Percentiles rank a stretch among this genome's conserved stretches.
Evolutionary conservation across 2,888 invertebrate species (phyloP).

Genomic region (Phoronis australis): DNA sequence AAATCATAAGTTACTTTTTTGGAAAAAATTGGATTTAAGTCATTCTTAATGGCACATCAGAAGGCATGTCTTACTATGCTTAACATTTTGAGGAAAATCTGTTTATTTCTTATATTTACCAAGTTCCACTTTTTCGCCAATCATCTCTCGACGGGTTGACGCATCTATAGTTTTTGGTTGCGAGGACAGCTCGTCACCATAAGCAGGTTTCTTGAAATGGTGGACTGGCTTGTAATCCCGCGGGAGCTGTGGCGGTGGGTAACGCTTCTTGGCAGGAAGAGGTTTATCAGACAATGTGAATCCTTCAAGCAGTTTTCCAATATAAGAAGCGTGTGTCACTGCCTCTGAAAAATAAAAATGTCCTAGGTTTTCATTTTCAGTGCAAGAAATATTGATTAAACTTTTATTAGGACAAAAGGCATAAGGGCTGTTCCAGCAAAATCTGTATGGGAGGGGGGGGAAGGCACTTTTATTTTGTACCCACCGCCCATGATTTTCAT

Average conservation of each 20-base stretch:
- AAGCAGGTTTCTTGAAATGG: slow-evolving; percentile 55
- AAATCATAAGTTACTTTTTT: too few relatives aligned
- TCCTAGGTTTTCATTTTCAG: too few relatives aligned
- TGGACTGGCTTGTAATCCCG: slow-evolving; percentile 37
- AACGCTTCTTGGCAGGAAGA: slow-evolving; percentile 54
- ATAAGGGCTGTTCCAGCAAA: too few relatives aligned
- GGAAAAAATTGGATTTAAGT: too few relatives aligned
- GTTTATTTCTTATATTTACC: slow-evolving; percentile 19
- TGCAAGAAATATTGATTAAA: too few relatives aligned
- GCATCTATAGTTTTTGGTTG: neutral
- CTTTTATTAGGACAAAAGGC: too few relatives aligned
- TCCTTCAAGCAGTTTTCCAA: slow-evolving; percentile 54
- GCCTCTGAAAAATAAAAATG: slow-evolving; percentile 15
- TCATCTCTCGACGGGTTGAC: neutral
- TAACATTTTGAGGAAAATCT: too few relatives aligned
- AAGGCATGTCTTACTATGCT: too few relatives aligned
- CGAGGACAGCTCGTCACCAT: neutral
- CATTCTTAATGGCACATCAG: too few relatives aligned
- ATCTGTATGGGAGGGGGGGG: too few relatives aligned
- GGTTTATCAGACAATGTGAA: slow-evolving; percentile 55
- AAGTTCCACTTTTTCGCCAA: slow-evolving; percentile 37
- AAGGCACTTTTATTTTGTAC: too few relatives aligned
- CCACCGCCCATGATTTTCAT: too few relatives aligned
- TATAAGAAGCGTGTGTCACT: slow-evolving; percentile 24
- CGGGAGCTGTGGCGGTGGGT: slow-evolving; percentile 62